Evolutionary conservation across 2,888 invertebrate genomes (phyloP), one percentile per base, ranked within the genome.

Genomic region (Eupeodes luniger): DNA sequence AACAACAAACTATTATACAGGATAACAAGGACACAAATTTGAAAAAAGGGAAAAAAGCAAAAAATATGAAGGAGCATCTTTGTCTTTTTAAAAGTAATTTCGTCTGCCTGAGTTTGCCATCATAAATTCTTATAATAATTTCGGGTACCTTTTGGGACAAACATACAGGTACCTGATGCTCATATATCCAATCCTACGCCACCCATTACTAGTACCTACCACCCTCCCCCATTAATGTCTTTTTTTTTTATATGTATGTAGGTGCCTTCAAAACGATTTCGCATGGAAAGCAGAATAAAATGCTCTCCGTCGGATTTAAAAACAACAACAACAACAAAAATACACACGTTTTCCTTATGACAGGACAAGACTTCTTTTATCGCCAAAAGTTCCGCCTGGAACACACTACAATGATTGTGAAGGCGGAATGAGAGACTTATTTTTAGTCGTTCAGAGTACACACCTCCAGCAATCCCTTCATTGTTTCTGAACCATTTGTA

Each of bases 101-200:
- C 14, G 16, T 34, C 27, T 47, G 14, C 51, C 47, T 27, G 53
- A 14, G 55, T 11, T 40, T 19, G 34, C 27, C 47, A 78, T 72
- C 47, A 78, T 72, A 82, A 80, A 76, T 87, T 47, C 57, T 66
- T 40, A 62, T 62, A 80, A 87, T 88, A 84, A 85, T 77, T 88
- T 81, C 74, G 64, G 64, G 44, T 81, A 75, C 36, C 55, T 61
- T 53, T 69, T 55, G 69, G 7, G n/a, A 27, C 19, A 27, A 27
- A 66, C 9, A n/a, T 16, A 44, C 40, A 53, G n/a, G 14, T 53
- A 7, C n/a, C 16, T 16, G n/a, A 16, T 49, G 47, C 5, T 47
- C 64, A 19, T 66, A 19, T 66, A 66, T 66, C 9, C 6, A 11
- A n/a, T 27, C 44, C n/a, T 12, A 59, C 34, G 14, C 70, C 4